Conservation (phyloP, 2,113 vertebrate genomes). For the Oxyura jamaicensis region DNA sequence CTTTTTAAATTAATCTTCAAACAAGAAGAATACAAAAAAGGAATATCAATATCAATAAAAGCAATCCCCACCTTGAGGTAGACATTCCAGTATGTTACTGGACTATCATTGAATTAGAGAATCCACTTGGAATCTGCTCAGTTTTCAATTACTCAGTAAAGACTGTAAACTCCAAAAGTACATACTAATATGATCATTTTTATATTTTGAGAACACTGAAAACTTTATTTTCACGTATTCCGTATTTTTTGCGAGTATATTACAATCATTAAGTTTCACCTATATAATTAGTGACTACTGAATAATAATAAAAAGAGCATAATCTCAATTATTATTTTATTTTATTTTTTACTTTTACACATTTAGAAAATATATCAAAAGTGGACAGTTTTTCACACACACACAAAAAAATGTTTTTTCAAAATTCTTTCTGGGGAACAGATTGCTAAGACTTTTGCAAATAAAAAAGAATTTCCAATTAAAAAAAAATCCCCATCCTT, state of each 20-base stretch:
- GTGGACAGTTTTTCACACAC: background rate
- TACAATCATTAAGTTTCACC: background rate
- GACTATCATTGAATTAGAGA: background rate
- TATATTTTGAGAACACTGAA: background rate
- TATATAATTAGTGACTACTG: background rate
- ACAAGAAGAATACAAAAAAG: background rate
- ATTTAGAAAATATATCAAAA: background rate
- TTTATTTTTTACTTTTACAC: background rate
- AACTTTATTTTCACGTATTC: accelerated
- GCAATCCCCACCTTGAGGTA: background rate
- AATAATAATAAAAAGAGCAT: background rate
- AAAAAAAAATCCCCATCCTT: background rate
- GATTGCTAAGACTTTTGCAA: background rate
- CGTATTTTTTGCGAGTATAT: background rate
- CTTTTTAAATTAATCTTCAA: background rate
- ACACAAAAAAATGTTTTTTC: too few species aligned
- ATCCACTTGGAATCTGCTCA: background rate
- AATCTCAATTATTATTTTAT: background rate
- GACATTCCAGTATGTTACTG: background rate
- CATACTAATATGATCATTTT: background rate
- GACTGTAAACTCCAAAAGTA: background rate
- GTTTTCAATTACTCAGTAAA: background rate
- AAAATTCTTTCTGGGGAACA: background rate
- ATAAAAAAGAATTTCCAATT: background rate
- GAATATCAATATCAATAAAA: background rate